Base-by-base conservation (phyloP, 2,113 vertebrate genomes). In the Cryptomyrus ogoouensis region DNA sequence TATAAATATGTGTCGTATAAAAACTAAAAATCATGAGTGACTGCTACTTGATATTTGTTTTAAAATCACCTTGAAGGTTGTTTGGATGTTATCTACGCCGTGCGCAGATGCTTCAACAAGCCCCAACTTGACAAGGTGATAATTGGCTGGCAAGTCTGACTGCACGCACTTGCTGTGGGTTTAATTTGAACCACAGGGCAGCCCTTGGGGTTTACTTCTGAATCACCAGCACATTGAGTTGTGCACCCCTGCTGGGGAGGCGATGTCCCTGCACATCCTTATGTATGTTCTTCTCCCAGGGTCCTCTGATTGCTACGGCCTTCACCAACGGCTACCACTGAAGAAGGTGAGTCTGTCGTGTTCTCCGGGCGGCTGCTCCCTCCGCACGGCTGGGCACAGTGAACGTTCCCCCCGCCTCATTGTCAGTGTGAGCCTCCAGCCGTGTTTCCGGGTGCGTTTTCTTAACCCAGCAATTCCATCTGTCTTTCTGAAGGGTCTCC, bases 271-370 rank as follows among this genome's bases (percentile, higher is more conserved):
- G 17, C 31, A 53, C 53, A 31, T 31, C 46, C 50, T 58, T 24
- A 56, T 70, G 83, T 88, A 27, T 80, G 9, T 35, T 90, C 87
- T 56, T 44, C 10, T 50, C 93, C 12, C 92, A 98, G 98, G 98
- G 98, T 92, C 98, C 97, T 91, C 97, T 99, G 97, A 99, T 99
- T 95, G 98, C 98, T 94, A 99, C 98, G 95, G 98, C 98, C 91
- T 99, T 99, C 94, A 99, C 98, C 95, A 99, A 99, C 92, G 98
- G 98, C 94, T 99, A 99, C 96, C 98, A 99, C 97, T 99, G 97
- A 99, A 92, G 17, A 91, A 66, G 21, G 88, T 89, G 47, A 42
- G 88, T 83, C 8, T 52, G 44, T 3, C 10, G 15, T 46, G 19
- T 31, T 46, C 10, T 0, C 8, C 24, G 19, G 24, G 1, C 21